Base-by-base conservation (phyloP, 2,797 vertebrate genomes). In the Bovichtus variegatus region DNA sequence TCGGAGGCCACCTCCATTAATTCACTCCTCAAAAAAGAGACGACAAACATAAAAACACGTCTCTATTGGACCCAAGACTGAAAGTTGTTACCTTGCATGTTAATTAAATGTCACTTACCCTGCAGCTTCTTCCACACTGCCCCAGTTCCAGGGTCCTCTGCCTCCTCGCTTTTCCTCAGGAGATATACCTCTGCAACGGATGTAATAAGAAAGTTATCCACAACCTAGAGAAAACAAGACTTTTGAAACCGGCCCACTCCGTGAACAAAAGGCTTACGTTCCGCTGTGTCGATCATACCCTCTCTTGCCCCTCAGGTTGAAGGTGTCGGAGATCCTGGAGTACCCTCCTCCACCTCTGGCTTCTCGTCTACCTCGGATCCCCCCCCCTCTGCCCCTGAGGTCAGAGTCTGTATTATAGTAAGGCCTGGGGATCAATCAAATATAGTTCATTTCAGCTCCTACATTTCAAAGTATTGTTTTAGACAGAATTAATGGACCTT, bases 251-350 rank as follows among this genome's bases (percentile, higher is more conserved):
- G 8, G 3, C 40, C 8, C 8, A 18, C 25, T 3, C 1, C 6
- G 44, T 47, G 13, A 58, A 25, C 11, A 68, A 23, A 43, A 62
- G 72, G 88, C 83, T 95, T 94, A 91, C 90, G 83, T 97, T 76
- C 93, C 95, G 76, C 92, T 95, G 21, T 95, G 95, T 46, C 96
- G 94, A 85, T 97, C 97, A 84, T 94, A 97, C 67, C 96, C 97
- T 55, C 89, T 68, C 82, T 96, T 99, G 65, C 96, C 96, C 90
- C 96, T 95, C 41, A 77, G 91, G 87, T 95, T 95, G 82, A 96
- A 96, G 78, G 87, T 85, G 71, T 95, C 93, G 0, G 85, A 81
- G 74, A 89, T 94, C 86, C 94, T 95, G 2, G 73, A 78, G 78
- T 95, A 92, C 21, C 92, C 94, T 47, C 90, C 58, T 8, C 95